Evolutionary conservation across 1,140 invertebrate genomes (phyloP).

Genomic region (Ptiloglossa arizonensis): DNA sequence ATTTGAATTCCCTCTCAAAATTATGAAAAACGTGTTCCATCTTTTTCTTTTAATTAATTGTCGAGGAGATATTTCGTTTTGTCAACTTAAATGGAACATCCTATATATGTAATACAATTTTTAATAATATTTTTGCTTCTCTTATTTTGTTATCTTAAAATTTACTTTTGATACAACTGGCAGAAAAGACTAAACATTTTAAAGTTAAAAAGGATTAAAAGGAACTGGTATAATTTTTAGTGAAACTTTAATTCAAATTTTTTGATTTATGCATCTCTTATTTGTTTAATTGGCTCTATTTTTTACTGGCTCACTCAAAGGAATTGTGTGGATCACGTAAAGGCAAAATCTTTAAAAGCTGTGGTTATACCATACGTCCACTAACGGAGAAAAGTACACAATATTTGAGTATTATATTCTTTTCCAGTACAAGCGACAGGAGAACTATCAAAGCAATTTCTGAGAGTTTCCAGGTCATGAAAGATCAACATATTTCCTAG

Average conservation of each 20-base stretch:
- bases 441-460: not conserved
- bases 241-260: not conserved
- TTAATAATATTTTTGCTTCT: too few relatives aligned
- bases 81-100: too few relatives aligned
- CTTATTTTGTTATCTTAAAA: too few relatives aligned
- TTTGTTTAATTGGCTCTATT: not conserved
- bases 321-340: not conserved
- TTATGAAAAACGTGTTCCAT: too few relatives aligned
- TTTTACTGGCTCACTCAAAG: not conserved
- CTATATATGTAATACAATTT: too few relatives aligned
- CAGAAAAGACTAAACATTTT: too few relatives aligned
- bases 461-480: not conserved
- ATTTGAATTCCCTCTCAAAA: too few relatives aligned
- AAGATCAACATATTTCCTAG: not conserved
- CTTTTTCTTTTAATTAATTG: too few relatives aligned
- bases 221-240: too few relatives aligned
- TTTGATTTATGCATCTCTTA: not conserved
- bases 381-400: not conserved
- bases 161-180: too few relatives aligned
- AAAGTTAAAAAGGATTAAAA: too few relatives aligned
- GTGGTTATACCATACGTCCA: not conserved
- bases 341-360: not conserved
- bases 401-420: not conserved
- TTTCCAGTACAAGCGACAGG: not conserved
- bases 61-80: too few relatives aligned